phyloP scores from a whole-genome alignment of 2,113 vertebrate genomes.

The Dicrurus megarhynchus region DNA sequence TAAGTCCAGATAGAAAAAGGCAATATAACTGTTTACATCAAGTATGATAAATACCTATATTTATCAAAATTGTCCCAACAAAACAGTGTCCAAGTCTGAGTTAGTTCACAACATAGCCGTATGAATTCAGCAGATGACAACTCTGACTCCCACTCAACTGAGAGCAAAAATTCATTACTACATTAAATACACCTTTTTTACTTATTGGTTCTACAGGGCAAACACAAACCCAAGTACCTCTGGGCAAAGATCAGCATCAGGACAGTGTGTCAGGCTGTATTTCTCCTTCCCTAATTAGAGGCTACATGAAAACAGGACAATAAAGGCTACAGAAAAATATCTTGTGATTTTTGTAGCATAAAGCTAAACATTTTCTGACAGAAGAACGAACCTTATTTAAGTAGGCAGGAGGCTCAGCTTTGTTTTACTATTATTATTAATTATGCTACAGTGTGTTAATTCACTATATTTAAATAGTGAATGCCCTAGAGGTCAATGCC shows the following conservation, averaged over 20 bases:
- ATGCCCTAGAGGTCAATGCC: not conserved
- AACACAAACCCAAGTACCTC: not conserved
- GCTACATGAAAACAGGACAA: not conserved
- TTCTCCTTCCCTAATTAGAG: not conserved
- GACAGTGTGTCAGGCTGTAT: not conserved
- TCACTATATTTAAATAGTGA: not conserved
- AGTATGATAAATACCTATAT: not conserved
- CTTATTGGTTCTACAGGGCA: not conserved
- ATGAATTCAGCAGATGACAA: not conserved
- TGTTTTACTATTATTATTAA: not conserved
- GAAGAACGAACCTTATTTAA: not conserved
- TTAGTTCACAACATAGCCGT: not conserved
- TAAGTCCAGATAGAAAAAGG: conserved; percentile 47
- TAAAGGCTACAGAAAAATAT: not conserved
- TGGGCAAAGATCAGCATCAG: not conserved
- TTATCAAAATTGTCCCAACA: not conserved
- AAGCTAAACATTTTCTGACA: not conserved
- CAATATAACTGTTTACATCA: not conserved
- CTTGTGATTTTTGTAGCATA: not conserved
- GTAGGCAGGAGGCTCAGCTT: not conserved
- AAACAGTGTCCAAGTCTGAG: not conserved
- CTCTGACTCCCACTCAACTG: not conserved
- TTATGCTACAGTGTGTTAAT: not conserved
- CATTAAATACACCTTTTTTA: not conserved
- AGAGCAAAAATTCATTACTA: not conserved